Evolutionary conservation across 2,113 vertebrate species (phyloP), one percentile per base, ranked within the genome.

Genomic region (Chloebia gouldiae): DNA sequence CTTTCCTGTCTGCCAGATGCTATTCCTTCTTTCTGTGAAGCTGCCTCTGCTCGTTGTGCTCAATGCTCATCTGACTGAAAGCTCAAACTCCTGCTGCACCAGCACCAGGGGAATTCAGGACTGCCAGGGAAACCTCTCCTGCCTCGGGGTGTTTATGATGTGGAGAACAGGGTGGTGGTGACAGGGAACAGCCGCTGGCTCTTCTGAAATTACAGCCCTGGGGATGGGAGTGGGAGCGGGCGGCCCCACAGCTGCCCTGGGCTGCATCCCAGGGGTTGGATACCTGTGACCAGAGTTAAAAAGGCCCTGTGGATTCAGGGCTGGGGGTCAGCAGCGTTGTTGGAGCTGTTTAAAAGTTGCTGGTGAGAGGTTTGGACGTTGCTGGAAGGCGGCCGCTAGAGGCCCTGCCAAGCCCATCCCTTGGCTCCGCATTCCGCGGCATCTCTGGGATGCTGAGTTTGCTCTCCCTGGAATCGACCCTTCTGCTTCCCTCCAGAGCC

Each of bases 201-300:
- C 53, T 9, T 14, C 53, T 11, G 65, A 20, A 27, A 27, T 78
- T 4, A 12, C 65, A n/a, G 51, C 82, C 50, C 13, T 5, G 11
- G 59, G 21, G 39, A 20, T 2, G 3, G 45, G 3, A 23, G 75
- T 5, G 50, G 61, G 31, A 18, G 61, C 6, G 1, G 45, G 39
- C 10, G 8, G 59, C 42, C 30, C 51, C 51, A 5, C 15, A 28
- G 79, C 25, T 37, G 68, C 51, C 37, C 37, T 4, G 60, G 45
- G 87, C 79, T 70, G 18, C 3, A 2, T 12, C 64, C n/a, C 37
- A 2, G 27, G 69, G 49, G 3, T 7, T 7, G 54, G 40, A 2
- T 7, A 2, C 25, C 47, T 45, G 78, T 10, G 11, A 33, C 4
- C 33, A 3, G 0, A 0, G 51, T 13, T 27, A 0, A 9, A 18